Base-by-base conservation (phyloP, 2,113 vertebrate genomes). In the Camarhynchus parvulus region DNA sequence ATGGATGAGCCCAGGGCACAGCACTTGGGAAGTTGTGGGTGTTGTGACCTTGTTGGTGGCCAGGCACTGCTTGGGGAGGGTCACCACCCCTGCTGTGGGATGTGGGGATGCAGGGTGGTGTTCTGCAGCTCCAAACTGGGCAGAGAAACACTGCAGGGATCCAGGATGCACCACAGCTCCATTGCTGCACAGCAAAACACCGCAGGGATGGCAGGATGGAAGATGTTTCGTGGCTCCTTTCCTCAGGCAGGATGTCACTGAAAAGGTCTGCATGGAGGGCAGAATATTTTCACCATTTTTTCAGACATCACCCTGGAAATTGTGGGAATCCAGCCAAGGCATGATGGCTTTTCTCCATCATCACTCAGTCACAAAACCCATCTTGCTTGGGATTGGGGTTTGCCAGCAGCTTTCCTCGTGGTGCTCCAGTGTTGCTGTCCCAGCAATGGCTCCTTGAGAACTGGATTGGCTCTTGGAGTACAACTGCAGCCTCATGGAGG, bases 1-100 rank as follows among this genome's bases (percentile, higher is more conserved):
- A 16, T 21, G 55, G 27, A 8, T 0, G 5, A 83, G 35, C 23
- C 39, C 9, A 42, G 58, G 28, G 3, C 37, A 5, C 1, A 1
- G 62, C 30, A 2, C 39, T 56, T 0, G 1, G 35, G 33, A 77
- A 44, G 11, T 55, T 0, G 0, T 14, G 1, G 3, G 3, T 3
- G 3, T 21, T 16, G 35, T 55, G 31, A 52, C 58, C 49, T 46
- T 19, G 21, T 1, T 3, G 2, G 24, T 35, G 41, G 42, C 30
- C 0, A 0, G 20, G 6, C 4, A 1, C 30, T 49, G 35, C 49
- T 25, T 3, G 1, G n/a, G 31, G 37, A 39, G 30, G 30, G 11
- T 75, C 2, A 0, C 11, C 17, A 8, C 21, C 0, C 0, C 67
- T 50, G 62, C 42, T 88, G 46, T 2, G 9, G 55, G 70, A 13